Evolutionary conservation across 2,113 vertebrate genomes (phyloP).

Genomic region (Heptranchias perlo): DNA sequence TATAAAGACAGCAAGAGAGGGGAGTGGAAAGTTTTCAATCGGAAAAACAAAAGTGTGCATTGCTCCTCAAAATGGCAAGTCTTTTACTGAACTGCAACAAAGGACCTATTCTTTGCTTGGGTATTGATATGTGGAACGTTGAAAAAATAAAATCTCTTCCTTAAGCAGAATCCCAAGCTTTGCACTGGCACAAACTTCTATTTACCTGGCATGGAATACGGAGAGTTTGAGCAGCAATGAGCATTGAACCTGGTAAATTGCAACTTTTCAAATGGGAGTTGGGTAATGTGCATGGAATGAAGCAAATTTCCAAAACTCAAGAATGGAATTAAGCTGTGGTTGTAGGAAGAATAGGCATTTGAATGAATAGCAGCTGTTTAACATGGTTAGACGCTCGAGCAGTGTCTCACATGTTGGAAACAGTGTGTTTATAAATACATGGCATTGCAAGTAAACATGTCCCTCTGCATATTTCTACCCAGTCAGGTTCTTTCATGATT

Average conservation of each 20-base stretch:
- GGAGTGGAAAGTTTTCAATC: conserved; percentile 25
- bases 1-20: background rate
- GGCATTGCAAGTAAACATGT: background rate
- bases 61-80: background rate
- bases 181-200: background rate
- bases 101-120: conserved; percentile 2
- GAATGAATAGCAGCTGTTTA: background rate
- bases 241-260: background rate
- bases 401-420: background rate
- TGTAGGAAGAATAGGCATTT: background rate
- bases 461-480: background rate
- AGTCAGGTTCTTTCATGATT: background rate
- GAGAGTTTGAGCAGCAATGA: background rate
- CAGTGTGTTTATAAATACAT: background rate
- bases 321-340: background rate
- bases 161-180: conserved; percentile 3
- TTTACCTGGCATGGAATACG: background rate
- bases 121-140: background rate
- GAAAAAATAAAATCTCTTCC: background rate
- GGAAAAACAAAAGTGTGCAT: background rate
- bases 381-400: background rate
- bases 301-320: background rate
- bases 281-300: background rate
- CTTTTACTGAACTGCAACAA: background rate
- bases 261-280: background rate